These are phyloP conservation scores for Brachyhypopomus occidentalis DNA, from an alignment of 2,113 vertebrate species.

Conservation along the genomic window DNA sequence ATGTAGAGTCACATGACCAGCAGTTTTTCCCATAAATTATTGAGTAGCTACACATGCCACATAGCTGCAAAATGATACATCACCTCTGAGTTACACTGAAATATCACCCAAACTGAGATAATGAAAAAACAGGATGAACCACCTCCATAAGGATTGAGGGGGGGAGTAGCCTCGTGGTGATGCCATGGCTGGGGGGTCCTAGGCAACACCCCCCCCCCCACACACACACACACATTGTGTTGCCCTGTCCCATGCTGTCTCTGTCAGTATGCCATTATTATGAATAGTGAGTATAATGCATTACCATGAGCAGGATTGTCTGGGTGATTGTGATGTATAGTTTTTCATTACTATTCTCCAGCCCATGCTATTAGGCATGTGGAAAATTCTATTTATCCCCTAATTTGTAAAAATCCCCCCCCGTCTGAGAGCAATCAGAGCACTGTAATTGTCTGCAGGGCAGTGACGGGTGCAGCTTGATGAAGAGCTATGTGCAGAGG, in stretches of 20 bases:
- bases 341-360: conserved; percentile 99
- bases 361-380: conserved; percentile 94
- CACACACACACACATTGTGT: conserved; percentile 40
- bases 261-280: conserved; percentile 85
- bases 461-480: conserved; percentile 89
- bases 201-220: conserved; percentile 48
- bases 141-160: conserved; percentile 47
- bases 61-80: conserved; percentile 56
- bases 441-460: conserved; percentile 96
- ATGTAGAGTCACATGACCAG: neutral
- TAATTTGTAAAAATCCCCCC: conserved; percentile 98
- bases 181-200: conserved; percentile 44
- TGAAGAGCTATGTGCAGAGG: conserved; percentile 93
- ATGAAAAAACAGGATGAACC: conserved; percentile 51
- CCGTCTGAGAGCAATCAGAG: conserved; percentile 97
- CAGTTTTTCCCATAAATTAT: conserved; percentile 47
- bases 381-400: conserved; percentile 99
- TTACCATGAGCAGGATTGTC: conserved; percentile 97
- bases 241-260: conserved; percentile 46
- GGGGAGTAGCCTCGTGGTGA: conserved; percentile 9
- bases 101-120: conserved; percentile 45
- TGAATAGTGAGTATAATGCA: conserved; percentile 95
- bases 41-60: conserved; percentile 52
- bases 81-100: conserved; percentile 53
- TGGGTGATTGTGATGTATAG: conserved; percentile 99